phyloP scores from a whole-genome alignment of 1,140 invertebrate genomes.

The Drosophila chauvacae region DNA sequence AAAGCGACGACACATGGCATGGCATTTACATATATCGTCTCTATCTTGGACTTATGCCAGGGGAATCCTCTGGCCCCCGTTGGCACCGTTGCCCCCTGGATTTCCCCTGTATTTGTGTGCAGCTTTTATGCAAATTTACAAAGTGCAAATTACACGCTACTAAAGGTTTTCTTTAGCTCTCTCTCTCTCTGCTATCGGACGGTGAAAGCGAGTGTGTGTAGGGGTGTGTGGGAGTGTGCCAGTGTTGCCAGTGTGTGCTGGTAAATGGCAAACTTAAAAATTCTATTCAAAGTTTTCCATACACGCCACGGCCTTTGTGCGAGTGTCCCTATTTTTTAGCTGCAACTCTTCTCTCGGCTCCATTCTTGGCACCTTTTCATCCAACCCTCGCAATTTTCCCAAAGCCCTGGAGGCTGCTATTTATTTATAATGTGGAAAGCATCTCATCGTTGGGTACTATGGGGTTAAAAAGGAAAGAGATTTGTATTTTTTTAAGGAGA shows the following conservation, averaged over 20 bases:
- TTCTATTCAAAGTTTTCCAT: conserved; percentile 79
- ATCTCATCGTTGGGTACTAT: conserved; percentile 8
- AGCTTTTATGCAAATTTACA: conserved; percentile 84
- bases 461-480: background rate
- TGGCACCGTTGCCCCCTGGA: background rate
- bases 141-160: conserved; percentile 84
- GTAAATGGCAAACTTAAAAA: conserved; percentile 83
- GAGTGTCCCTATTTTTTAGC: conserved; percentile 40
- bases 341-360: conserved; percentile 9
- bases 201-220: conserved; percentile 9
- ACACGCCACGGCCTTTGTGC: conserved; percentile 39
- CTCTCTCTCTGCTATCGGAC: conserved; percentile 57
- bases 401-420: conserved; percentile 54
- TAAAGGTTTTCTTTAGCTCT: conserved; percentile 73
- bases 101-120: conserved; percentile 40
- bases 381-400: conserved; percentile 3
- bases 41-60: conserved; percentile 79
- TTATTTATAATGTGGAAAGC: conserved; percentile 68
- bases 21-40: conserved; percentile 81
- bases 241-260: conserved; percentile 29
- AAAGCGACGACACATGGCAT: conserved; percentile 77
- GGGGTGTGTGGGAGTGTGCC: background rate
- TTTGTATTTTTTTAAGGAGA: background rate
- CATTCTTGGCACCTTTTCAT: conserved; percentile 22
- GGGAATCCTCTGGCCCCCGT: conserved; percentile 2